A percentile compares a stretch with the other conserved stretches of the same genome.
Evolutionary conservation across 2,888 invertebrate genomes (phyloP).

Genomic region (Drosophila ezoana): DNA sequence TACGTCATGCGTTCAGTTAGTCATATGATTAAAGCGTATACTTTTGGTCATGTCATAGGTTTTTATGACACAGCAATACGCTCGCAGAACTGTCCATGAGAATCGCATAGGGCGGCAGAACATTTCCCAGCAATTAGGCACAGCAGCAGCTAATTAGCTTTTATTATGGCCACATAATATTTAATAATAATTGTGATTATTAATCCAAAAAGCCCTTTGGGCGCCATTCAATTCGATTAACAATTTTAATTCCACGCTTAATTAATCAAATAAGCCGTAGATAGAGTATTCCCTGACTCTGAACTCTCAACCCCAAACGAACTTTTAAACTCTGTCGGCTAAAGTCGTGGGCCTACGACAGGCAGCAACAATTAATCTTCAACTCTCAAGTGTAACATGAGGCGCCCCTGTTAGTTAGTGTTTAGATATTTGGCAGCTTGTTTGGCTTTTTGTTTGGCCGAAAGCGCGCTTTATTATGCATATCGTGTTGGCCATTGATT

Average conservation of each 20-base stretch:
- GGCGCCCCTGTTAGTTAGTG: constrained; percentile 47
- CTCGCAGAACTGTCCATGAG: background rate
- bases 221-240: constrained; percentile 36
- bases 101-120: background rate
- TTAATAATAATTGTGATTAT: constrained; percentile 39
- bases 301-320: constrained; percentile 37
- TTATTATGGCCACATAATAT: constrained; percentile 19
- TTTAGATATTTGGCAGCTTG: constrained; percentile 57
- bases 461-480: constrained; percentile 34
- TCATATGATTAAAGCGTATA: constrained; percentile 4
- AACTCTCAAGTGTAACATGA: constrained; percentile 73
- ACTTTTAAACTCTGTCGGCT: constrained; percentile 34
- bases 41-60: constrained; percentile 21
- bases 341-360: constrained; percentile 34
- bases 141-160: constrained; percentile 19
- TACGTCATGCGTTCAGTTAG: constrained; percentile 38
- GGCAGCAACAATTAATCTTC: constrained; percentile 60
- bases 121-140: constrained; percentile 9
- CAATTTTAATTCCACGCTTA: constrained; percentile 37
- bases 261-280: constrained; percentile 68
- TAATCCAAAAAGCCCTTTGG: constrained; percentile 36
- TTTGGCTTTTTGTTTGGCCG: constrained; percentile 21
- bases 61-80: constrained; percentile 6
- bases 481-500: constrained; percentile 34
- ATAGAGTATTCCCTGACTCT: constrained; percentile 16